phyloP scores from a whole-genome alignment of 2,888 invertebrate genomes.

The Sisyra terminalis region DNA sequence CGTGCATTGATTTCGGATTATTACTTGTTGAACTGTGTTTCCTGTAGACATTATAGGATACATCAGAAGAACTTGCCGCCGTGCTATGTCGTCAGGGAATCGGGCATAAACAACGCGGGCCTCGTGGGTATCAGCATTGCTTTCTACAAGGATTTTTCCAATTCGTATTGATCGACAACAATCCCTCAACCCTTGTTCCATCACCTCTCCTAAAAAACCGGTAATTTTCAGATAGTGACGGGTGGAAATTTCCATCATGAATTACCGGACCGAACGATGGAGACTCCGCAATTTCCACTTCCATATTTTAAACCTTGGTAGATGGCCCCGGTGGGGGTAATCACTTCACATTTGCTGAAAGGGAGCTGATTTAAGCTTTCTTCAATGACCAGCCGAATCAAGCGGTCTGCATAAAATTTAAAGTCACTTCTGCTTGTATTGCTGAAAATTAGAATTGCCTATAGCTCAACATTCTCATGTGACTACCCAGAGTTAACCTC shows the following conservation, averaged over 20 bases:
- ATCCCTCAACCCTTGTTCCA: slow-evolving; percentile 61
- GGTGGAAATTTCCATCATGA: too few species aligned
- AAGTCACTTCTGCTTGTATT: slow-evolving; percentile 89
- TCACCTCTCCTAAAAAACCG: slow-evolving; percentile 27
- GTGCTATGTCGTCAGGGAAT: slow-evolving; percentile 88
- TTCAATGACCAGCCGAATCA: slow-evolving; percentile 94
- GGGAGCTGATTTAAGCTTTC: slow-evolving; percentile 95
- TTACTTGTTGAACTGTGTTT: slow-evolving; percentile 73
- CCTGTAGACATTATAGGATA: slow-evolving; percentile 99
- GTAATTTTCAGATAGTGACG: too few species aligned
- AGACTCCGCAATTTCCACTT: slow-evolving; percentile 96
- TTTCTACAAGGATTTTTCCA: slow-evolving; percentile 95
- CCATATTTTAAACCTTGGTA: slow-evolving; percentile 91
- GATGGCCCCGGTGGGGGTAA: slow-evolving; percentile 81
- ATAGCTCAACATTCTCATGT: neutral
- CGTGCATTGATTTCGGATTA: too few species aligned
- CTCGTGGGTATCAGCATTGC: slow-evolving; percentile 90
- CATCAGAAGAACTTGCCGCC: slow-evolving; percentile 82
- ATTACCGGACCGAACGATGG: slow-evolving; percentile 66
- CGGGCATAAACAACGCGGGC: slow-evolving; percentile 95
- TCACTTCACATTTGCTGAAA: slow-evolving; percentile 76
- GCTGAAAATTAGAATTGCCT: slow-evolving; percentile 29
- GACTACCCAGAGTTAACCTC: neutral
- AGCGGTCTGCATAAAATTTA: slow-evolving; percentile 94
- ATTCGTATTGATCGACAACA: slow-evolving; percentile 97